Base-by-base conservation (phyloP, 2,888 invertebrate genomes). In the Caenorhabditis virilis region DNA sequence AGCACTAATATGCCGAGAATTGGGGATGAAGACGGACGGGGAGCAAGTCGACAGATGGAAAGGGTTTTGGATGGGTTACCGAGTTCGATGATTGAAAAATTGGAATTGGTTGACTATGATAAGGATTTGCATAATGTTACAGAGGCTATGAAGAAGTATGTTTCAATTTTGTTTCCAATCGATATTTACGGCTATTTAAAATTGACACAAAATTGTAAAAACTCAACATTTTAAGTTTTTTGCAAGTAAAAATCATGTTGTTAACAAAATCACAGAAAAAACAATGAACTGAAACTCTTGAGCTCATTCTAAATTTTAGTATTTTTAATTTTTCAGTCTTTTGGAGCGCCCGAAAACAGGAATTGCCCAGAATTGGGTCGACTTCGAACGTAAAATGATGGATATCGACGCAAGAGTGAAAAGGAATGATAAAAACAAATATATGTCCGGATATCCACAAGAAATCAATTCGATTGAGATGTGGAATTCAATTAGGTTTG, bases 381-480 rank as follows among this genome's bases (percentile, higher is more conserved):
- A 30, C 0, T 53, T 57, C 22, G 63, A 63, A 30, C 16, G 63
- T n/a, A 27, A 26, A 18, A 53, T 63, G 63, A 2, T 23, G 39
- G 42, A 57, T 13, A 9, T 50, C 16, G 63, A 63, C 16, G 48
- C 53, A 1, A 27, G 57, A 11, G 18, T 18, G 7, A 63, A 63
- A 15, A 23, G 63, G 18, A 50, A 38, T 26, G n/a, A 35, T 2
- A 26, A 18, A 30, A n/a, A 27, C 26, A 5, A 26, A 9, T 49
- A 35, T 18, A 22, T 7, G 5, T 26, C 6, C 15, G 46, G 46
- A 9, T 38, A 36, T 15, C 11, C 6, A 13, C 26, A 26, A 1
- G 46, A 53, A 30, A 30, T 30, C 13, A 9, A 9, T 9, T 9
- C 13, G 13, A 30, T 30, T 30, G 6, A 35, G 26, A 25, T 38